These are phyloP conservation scores for Corythornis vintsioides DNA, from an alignment of 2,113 vertebrate species.

Conservation along the genomic window DNA sequence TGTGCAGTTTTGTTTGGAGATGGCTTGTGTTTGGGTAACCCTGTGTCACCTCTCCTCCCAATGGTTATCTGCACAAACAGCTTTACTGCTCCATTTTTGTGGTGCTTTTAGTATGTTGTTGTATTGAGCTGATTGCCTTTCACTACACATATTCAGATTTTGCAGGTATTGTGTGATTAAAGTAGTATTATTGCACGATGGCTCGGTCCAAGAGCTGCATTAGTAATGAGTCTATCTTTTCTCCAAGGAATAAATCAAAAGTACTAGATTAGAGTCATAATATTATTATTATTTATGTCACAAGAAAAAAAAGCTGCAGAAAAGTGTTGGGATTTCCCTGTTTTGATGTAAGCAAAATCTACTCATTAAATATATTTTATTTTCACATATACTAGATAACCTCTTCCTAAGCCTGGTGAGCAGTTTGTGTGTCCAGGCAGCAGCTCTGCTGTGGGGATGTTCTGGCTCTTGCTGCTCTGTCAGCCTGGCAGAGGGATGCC, in stretches of 20 bases:
- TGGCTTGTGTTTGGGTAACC: background rate
- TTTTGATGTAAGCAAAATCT: background rate
- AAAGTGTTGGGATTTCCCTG: background rate
- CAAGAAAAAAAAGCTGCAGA: background rate
- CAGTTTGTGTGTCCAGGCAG: background rate
- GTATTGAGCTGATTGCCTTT: background rate
- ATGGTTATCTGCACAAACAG: background rate
- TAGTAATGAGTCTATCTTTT: background rate
- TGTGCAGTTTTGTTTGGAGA: background rate
- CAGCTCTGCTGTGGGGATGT: background rate
- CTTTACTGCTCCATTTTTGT: background rate
- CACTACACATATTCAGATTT: background rate
- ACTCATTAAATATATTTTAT: background rate
- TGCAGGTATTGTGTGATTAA: background rate
- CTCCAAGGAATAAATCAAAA: background rate
- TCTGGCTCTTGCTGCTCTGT: background rate
- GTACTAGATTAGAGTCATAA: background rate
- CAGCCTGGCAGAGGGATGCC: background rate
- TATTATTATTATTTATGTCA: background rate
- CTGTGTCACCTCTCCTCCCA: background rate
- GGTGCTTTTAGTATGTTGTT: background rate
- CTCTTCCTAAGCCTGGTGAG: background rate
- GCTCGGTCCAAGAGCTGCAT: rapidly evolving
- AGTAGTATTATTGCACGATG: background rate
- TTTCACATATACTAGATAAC: background rate